phyloP scores from a whole-genome alignment of 92 coral and sea anemone species.

The Phenganax stokvisi region DNA sequence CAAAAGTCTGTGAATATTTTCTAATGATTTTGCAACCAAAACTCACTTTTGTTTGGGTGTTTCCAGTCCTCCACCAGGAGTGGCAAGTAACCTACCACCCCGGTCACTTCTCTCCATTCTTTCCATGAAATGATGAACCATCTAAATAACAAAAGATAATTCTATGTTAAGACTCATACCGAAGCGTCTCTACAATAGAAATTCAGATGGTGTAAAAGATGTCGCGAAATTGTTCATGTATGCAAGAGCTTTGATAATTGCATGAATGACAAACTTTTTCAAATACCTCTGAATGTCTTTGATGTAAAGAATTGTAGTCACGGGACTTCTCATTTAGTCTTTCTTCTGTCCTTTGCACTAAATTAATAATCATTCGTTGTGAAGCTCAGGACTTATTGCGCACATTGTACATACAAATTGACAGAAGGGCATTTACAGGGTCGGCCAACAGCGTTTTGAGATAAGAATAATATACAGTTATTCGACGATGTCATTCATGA shows the following conservation, averaged over 20 bases:
- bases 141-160: conserved; percentile 30
- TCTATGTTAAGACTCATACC: background rate
- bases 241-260: background rate
- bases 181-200: background rate
- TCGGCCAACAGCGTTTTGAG: no score
- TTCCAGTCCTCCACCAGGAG: conserved; percentile 55
- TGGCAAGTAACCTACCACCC: conserved; percentile 31
- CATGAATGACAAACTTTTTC: no score
- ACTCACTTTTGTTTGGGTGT: conserved; percentile 59
- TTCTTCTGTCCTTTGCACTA: conserved; percentile 91
- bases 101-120: conserved; percentile 77
- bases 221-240: background rate
- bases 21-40: no score
- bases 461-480: no score
- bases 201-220: background rate
- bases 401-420: no score
- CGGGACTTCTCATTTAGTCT: conserved; percentile 84
- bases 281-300: conserved; percentile 80
- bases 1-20: no score
- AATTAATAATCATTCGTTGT: background rate
- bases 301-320: conserved; percentile 74
- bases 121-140: conserved; percentile 94
- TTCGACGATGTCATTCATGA: no score
- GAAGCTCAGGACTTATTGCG: no score
- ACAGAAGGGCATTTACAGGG: no score